Base-by-base conservation (phyloP, 2,888 invertebrate species). In the Apamea monoglypha region DNA sequence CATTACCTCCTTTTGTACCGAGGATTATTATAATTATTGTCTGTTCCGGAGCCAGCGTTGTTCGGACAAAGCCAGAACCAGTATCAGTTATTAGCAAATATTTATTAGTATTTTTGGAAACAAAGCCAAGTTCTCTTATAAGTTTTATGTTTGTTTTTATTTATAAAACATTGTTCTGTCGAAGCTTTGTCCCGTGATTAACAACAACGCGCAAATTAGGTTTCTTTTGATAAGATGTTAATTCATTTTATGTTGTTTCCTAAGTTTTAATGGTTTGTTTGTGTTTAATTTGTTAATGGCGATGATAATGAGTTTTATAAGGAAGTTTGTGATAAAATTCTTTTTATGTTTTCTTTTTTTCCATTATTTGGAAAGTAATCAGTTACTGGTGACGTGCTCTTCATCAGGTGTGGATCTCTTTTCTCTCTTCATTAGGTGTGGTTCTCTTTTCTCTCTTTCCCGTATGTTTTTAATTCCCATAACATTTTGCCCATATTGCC, bases 21-120 rank as follows among this genome's bases (percentile, higher is more conserved):
- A 83, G 81, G 85, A 90, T 88, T 89, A 88, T 72, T 85, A 85
- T 88, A 83, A 88, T 90, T 87, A 88, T 90, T 87, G 87, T 86
- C 79, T 82, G 72, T 74, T 76, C 75, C 78, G 69, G 67, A 71
- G 70, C 75, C 70, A 80, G 76, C 79, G 71, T 82, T 82, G 81
- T 81, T 72, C 70, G 59, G 44, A 56, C 76, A 78, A 66, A 69
- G 67, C 50, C 47, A 32, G 29, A 16, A 25, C 29, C 72, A 12
- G 75, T 84, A 80, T 75, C 64, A 63, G 53, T 69, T 81, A 84
- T 82, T 72, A 88, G 61, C 68, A 74, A 83, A 80, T 80, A 87
- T 84, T 81, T 84, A 81, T 81, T 74, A 81, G 69, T 76, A 69
- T 82, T 79, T 73, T 81, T 63, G 29, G 56, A 56, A 76, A 76